Evolutionary conservation across 2,888 invertebrate genomes (phyloP).

Genomic region (Drosophila tanythrix): DNA sequence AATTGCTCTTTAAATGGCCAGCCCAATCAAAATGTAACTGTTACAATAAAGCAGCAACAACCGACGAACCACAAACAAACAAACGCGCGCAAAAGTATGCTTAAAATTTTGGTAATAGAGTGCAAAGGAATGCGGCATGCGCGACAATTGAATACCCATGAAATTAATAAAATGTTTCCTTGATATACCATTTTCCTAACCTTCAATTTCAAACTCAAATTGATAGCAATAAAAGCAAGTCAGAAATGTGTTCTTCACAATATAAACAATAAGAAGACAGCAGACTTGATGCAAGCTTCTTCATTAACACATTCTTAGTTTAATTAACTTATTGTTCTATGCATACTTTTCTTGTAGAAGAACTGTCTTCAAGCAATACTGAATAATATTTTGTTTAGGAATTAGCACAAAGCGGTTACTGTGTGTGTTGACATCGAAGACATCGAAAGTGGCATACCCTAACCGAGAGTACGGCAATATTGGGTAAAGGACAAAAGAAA

Average conservation of each 20-base stretch:
- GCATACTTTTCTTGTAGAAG: background rate
- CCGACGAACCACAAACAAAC: constrained; percentile 28
- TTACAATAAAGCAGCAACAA: constrained; percentile 46
- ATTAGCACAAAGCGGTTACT: background rate
- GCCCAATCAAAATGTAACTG: constrained; percentile 65
- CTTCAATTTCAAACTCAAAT: background rate
- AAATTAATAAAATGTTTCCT: background rate
- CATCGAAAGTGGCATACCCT: background rate
- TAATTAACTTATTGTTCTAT: background rate
- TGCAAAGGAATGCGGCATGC: too few relatives aligned
- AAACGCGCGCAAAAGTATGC: constrained; percentile 36
- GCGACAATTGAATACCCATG: constrained; percentile 14
- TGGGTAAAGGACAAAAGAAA: constrained; percentile 16
- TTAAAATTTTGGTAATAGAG: constrained; percentile 34
- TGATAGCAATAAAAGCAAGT: background rate
- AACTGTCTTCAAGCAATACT: background rate
- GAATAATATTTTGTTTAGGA: background rate
- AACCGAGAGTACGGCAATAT: background rate
- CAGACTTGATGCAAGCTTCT: background rate
- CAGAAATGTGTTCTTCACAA: background rate
- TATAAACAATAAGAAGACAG: background rate
- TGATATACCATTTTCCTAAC: background rate
- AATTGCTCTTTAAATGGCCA: constrained; percentile 60
- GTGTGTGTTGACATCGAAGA: background rate
- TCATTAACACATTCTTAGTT: background rate